phyloP scores from a whole-genome alignment of 2,888 invertebrate genomes.

The Rosalia funebris region DNA sequence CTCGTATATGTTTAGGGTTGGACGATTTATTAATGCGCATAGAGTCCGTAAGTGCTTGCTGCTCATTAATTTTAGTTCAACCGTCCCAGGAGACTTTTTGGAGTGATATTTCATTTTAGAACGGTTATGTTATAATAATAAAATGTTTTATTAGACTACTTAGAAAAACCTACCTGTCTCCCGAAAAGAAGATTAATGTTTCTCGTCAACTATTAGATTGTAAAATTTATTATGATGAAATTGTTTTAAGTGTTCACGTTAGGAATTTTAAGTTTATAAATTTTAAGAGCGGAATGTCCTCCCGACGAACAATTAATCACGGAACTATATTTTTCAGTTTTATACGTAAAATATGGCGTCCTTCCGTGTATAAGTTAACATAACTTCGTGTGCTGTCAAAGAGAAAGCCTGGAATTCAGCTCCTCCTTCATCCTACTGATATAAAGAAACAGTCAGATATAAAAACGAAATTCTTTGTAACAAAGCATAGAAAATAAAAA shows the following conservation, averaged over 20 bases:
- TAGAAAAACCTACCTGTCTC: conserved; percentile 27
- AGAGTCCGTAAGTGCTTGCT: background rate
- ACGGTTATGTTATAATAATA: conserved; percentile 21
- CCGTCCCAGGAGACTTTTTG: conserved; percentile 4
- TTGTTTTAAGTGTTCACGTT: conserved; percentile 19
- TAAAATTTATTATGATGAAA: conserved; percentile 26
- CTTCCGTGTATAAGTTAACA: background rate
- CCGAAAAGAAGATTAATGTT: conserved; percentile 28
- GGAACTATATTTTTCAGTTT: conserved; percentile 1
- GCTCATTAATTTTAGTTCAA: conserved; percentile 15
- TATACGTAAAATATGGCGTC: background rate
- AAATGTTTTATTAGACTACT: conserved; percentile 31
- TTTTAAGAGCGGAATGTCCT: background rate
- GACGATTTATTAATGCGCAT: conserved; percentile 3
- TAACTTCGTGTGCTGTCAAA: background rate
- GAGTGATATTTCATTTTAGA: conserved; percentile 24
- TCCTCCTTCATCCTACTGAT: too few species aligned
- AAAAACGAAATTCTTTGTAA: too few species aligned
- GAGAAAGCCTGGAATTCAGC: too few species aligned
- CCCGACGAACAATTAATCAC: conserved; percentile 13
- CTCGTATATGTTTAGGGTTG: background rate
- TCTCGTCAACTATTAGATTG: conserved; percentile 23
- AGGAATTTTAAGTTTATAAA: conserved; percentile 20
- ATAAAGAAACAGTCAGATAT: too few species aligned
- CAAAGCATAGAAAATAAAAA: too few species aligned